These are phyloP conservation scores for Artemia sinica DNA, from an alignment of 2,888 invertebrate species.

Conservation along the genomic window DNA sequence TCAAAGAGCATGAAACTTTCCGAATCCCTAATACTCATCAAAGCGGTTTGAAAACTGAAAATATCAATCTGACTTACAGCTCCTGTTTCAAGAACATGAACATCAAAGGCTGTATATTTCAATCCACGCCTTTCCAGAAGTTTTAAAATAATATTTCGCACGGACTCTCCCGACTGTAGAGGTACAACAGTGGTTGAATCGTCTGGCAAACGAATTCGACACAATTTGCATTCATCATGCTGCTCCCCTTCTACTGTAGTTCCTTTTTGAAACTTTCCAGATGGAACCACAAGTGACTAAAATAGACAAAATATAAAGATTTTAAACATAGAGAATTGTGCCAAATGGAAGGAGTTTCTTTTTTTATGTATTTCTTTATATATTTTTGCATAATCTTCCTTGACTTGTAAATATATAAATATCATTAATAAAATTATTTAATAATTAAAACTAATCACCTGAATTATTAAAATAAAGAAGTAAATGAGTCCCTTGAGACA, in stretches of 20 bases:
- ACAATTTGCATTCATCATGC: constrained; percentile 28
- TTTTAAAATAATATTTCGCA: constrained; percentile 57
- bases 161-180: constrained; percentile 53
- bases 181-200: constrained; percentile 81
- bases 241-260: constrained; percentile 25
- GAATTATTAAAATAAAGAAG: too few species aligned
- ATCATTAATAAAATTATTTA: too few species aligned
- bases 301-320: not conserved
- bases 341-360: too few species aligned
- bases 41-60: not conserved
- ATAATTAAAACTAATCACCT: too few species aligned
- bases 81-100: constrained; percentile 38
- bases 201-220: constrained; percentile 65
- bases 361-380: too few species aligned
- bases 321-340: too few species aligned
- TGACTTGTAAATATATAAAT: too few species aligned
- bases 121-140: constrained; percentile 68
- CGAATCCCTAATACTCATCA: too few species aligned
- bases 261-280: constrained; percentile 26
- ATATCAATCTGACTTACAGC: constrained; percentile 29
- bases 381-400: too few species aligned
- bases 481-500: too few species aligned
- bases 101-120: constrained; percentile 61
- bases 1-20: too few species aligned
- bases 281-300: constrained; percentile 21